A percentile compares a stretch with the other conserved stretches of the same genome.
Conservation (phyloP, 2,888 invertebrate genomes). For the Stenolophus ochropezus region DNA sequence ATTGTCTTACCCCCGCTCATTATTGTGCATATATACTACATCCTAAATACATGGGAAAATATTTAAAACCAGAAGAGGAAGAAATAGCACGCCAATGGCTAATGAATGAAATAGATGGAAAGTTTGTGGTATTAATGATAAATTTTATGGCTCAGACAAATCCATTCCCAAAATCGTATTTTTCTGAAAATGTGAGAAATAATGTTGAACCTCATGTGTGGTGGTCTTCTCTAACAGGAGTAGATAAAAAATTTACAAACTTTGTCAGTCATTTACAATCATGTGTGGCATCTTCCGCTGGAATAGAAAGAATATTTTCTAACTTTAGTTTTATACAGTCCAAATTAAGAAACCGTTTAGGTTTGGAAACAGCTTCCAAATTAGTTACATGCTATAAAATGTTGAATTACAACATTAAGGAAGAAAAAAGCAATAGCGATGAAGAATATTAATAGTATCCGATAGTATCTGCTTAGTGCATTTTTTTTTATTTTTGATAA, state of each 20-base stretch:
- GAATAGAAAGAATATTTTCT: not conserved
- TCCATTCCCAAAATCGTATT: not conserved
- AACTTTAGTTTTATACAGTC: not conserved
- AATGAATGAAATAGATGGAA: not conserved
- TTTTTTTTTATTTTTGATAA: too few species aligned
- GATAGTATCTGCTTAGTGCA: too few species aligned
- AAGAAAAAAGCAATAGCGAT: not conserved
- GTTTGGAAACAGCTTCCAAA: not conserved
- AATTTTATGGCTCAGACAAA: not conserved
- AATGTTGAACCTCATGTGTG: not conserved
- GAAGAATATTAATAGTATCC: conserved; percentile 35
- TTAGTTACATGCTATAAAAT: not conserved
- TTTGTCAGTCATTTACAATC: not conserved
- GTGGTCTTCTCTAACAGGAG: not conserved
- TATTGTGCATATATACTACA: conserved; percentile 19
- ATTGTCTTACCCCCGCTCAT: not conserved
- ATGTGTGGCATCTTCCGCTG: not conserved
- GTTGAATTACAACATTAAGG: not conserved
- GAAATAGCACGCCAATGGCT: conserved; percentile 3
- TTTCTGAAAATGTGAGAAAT: not conserved
- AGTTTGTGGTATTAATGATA: not conserved
- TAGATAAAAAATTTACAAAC: not conserved
- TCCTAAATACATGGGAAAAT: not conserved
- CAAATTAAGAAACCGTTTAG: not conserved
- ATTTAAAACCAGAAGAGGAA: not conserved